Conservation (phyloP, 2,113 vertebrate species). For the Nibea coibor region DNA sequence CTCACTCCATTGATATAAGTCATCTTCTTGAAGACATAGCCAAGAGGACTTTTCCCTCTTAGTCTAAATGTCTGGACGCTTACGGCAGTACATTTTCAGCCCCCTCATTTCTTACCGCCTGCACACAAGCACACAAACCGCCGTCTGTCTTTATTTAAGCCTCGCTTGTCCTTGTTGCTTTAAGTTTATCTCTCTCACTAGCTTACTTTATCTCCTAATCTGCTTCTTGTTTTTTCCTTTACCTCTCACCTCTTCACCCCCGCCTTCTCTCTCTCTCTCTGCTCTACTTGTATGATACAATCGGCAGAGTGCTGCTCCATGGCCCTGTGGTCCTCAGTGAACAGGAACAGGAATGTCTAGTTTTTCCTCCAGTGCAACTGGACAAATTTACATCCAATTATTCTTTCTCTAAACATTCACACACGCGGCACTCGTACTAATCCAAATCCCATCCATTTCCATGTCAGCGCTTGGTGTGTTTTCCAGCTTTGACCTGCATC, state of each 20-base stretch:
- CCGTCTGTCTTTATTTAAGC: conserved; percentile 10
- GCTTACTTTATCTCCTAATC: neutral
- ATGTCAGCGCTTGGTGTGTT: neutral
- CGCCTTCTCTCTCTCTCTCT: neutral
- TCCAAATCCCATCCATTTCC: neutral
- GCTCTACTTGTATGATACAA: conserved; percentile 58
- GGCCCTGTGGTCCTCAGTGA: conserved; percentile 49
- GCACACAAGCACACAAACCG: conserved; percentile 13
- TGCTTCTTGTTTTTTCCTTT: neutral
- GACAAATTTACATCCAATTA: conserved; percentile 27
- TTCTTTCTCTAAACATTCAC: conserved; percentile 21
- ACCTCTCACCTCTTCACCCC: neutral
- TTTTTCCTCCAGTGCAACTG: conserved; percentile 11
- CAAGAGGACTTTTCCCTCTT: conserved; percentile 48
- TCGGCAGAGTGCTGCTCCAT: conserved; percentile 47
- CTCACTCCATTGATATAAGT: conserved; percentile 36
- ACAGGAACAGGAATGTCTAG: conserved; percentile 70
- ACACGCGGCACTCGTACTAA: neutral
- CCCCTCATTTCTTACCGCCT: conserved; percentile 20
- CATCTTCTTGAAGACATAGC: conserved; percentile 53
- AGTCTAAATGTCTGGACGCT: conserved; percentile 40
- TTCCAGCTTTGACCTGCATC: neutral
- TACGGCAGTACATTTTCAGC: conserved; percentile 6
- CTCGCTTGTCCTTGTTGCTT: neutral
- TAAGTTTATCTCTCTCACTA: neutral